Evolutionary conservation across 2,113 vertebrate genomes (phyloP), one percentile per base, ranked within the genome.

Genomic region (Symphodus melops): DNA sequence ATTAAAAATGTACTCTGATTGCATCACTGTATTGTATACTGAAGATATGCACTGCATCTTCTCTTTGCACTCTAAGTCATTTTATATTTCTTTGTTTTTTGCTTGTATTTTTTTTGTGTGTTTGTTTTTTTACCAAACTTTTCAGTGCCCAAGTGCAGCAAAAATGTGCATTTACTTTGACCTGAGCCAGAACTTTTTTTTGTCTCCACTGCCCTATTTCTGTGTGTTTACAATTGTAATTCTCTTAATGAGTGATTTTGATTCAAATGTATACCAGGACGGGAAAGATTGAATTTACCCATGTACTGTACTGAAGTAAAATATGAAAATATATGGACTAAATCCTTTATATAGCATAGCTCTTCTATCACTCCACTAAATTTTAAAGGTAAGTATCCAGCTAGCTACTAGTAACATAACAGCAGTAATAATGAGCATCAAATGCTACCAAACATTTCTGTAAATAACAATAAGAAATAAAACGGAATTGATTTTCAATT

Each of bases 161-260:
- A 58, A 44, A 0, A 28, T 28, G 3, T 41, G 39, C 63, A 8
- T 71, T 8, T 61, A 67, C 8, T 77, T 20, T 66, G 70, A 77
- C 8, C 57, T 64, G 73, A 79, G 68, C 57, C 72, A 72, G 39
- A 66, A 0, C n/a, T 66, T n/a, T 8, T 13, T 17, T 39, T 54
- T 56, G 61, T 61, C 39, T 72, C 39, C 13, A 41, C 6, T 62
- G 17, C 16, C 19, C 3, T 62, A 11, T 79, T 64, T 74, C 19
- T 51, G n/a, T 81, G 52, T 23, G 13, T 75, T 41, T 55, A 19
- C 6, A 6, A 17, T 17, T 8, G 16, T 46, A 14, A 4, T 46
- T 46, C 14, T 16, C 44, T 46, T 46, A 5, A 14, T 5, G 9
- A 16, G 14, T 36, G 3, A 8, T 57, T 33, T 2, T 57, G 11